Base-by-base conservation (phyloP, 2,113 vertebrate species). In the Neogobius melanostomus region DNA sequence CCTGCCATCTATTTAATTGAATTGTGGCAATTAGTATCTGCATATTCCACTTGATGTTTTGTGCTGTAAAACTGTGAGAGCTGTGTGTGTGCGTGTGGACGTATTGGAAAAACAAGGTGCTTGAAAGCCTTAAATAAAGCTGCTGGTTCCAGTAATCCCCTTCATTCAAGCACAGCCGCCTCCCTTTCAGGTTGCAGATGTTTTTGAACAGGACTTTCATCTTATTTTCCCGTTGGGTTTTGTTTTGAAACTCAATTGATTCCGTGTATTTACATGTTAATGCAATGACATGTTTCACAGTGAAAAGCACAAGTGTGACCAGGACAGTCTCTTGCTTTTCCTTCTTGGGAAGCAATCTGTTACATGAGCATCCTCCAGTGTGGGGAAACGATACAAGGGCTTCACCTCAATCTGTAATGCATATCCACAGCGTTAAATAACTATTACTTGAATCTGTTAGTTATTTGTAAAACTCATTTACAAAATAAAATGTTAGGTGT, bases 101-200 rank as follows among this genome's bases (percentile, higher is more conserved):
- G 61, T 64, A 21, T 67, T 69, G 36, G 28, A 44, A 59, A 36
- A 82, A 82, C 51, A 72, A 81, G 77, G 80, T 90, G 89, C 87
- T 90, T 75, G 43, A 83, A 83, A 86, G 88, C 81, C 84, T 89
- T 87, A 82, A 86, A 87, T 87, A 74, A 88, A 88, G 85, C 88
- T 92, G 88, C 87, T 91, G 83, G 64, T 81, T 74, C 70, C 62
- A 75, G 64, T 81, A 59, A 69, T 68, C 59, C 7, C 16, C 15
- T 48, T 77, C 65, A 62, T 70, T 60, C 48, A 51, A 80, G 63
- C 77, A 81, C 76, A 74, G 16, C 16, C 44, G 17, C 48, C 51
- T 81, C n/a, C 15, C n/a, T 12, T 79, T 77, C 42, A 71, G 64
- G 57, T 21, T 9, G 49, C 65, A 51, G 11, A 15, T 57, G 54